A percentile compares a stretch with the other conserved stretches of the same genome.
These are phyloP conservation scores for Dipodomys spectabilis DNA, from an alignment of 2,113 vertebrate genomes.

Conservation along the genomic window DNA sequence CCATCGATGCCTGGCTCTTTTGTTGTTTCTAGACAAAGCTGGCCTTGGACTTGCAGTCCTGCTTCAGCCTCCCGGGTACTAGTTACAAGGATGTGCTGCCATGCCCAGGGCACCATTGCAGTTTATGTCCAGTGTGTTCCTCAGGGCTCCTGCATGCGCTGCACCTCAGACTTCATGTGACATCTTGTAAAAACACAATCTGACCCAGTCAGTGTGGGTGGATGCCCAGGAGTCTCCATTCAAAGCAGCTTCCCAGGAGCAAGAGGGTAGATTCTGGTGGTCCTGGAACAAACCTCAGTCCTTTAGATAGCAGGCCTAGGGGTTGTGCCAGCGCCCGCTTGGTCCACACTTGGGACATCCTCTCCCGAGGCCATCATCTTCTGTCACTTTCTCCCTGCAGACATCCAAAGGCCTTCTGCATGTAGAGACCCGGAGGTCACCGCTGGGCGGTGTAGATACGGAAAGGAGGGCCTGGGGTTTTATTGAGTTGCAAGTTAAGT, in stretches of 20 bases:
- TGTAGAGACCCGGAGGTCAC: too few relatives aligned
- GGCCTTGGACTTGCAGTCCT: not conserved
- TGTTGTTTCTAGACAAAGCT: not conserved
- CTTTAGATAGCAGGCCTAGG: not conserved
- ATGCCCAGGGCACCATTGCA: not conserved
- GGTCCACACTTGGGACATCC: too few relatives aligned
- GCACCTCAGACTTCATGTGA: not conserved
- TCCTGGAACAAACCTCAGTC: not conserved
- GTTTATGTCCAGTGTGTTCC: not conserved
- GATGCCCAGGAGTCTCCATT: not conserved
- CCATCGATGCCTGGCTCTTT: not conserved
- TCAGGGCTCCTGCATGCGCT: not conserved
- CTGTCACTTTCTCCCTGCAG: too few relatives aligned
- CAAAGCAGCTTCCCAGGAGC: not conserved
- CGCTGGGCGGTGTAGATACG: too few relatives aligned
- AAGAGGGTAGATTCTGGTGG: not conserved
- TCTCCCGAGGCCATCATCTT: too few relatives aligned
- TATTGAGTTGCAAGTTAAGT: too few relatives aligned
- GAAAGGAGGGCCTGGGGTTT: too few relatives aligned
- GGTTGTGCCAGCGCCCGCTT: too few relatives aligned
- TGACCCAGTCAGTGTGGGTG: not conserved
- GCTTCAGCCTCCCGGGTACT: not conserved
- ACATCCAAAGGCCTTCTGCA: too few relatives aligned
- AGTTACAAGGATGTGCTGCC: rapidly evolving
- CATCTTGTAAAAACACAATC: not conserved